Conservation (phyloP, 1,140 invertebrate species). For the Caenorhabditis briggsae region DNA sequence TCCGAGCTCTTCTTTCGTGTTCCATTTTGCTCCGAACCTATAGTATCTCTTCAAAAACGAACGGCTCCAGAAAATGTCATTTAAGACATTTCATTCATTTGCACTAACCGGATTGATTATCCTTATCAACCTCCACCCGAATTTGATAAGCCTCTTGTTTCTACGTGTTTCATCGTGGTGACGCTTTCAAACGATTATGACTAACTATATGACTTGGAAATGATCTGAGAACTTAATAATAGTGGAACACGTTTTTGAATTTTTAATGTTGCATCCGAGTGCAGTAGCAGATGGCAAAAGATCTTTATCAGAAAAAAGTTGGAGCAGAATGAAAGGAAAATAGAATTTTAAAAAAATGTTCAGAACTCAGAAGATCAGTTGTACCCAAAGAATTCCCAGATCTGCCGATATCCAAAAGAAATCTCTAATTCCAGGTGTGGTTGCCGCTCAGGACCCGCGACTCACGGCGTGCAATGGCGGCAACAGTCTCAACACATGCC, state of each 20-base stretch:
- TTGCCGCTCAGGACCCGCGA: constrained; percentile 2
- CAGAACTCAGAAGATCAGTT: no score
- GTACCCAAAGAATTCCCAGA: no score
- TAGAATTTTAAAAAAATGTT: no score
- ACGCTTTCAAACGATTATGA: constrained; percentile 31
- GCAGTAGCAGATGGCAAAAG: no score
- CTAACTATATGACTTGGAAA: background rate
- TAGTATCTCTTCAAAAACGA: background rate
- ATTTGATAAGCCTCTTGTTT: constrained; percentile 7
- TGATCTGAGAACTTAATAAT: background rate
- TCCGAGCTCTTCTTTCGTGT: background rate
- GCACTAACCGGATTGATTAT: constrained; percentile 39
- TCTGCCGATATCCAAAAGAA: no score
- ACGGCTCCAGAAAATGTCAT: background rate
- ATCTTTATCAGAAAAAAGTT: no score
- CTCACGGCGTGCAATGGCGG: background rate
- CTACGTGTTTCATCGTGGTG: constrained; percentile 2
- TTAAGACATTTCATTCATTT: background rate
- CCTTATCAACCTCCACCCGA: background rate
- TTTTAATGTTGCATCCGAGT: background rate
- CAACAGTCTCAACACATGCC: constrained; percentile 14
- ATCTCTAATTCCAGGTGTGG: background rate
- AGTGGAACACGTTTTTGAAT: no score
- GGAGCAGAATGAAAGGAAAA: no score
- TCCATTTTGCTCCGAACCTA: background rate